phyloP scores from a whole-genome alignment of 2,113 vertebrate species.

The Myotis lucifugus region DNA sequence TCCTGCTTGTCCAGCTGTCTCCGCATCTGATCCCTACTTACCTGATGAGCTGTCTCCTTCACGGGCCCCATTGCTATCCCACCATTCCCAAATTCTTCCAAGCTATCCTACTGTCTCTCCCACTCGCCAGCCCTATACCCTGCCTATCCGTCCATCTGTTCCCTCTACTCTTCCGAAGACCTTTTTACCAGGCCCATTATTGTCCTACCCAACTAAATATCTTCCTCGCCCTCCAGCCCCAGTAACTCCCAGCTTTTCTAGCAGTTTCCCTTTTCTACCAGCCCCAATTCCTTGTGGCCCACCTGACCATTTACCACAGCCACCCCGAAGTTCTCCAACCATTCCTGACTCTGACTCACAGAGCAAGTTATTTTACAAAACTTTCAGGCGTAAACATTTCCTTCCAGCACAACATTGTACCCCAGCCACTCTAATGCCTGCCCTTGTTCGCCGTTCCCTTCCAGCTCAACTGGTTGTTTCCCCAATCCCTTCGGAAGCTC shows the following conservation, averaged over 20 bases:
- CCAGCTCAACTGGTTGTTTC: constrained; percentile 56
- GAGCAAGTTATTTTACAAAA: constrained; percentile 66
- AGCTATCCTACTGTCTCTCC: constrained; percentile 54
- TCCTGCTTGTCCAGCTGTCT: constrained; percentile 72
- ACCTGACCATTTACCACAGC: constrained; percentile 26
- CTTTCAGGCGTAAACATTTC: constrained; percentile 56
- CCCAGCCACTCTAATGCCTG: constrained; percentile 47
- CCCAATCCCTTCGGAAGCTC: constrained; percentile 51
- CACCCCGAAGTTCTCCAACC: not conserved
- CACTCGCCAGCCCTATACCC: not conserved
- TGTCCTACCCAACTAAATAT: constrained; percentile 33
- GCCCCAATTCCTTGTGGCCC: constrained; percentile 59
- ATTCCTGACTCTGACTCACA: constrained; percentile 55
- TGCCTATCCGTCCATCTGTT: constrained; percentile 41
- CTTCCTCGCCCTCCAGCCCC: constrained; percentile 59
- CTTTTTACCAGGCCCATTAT: constrained; percentile 1
- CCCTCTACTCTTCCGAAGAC: constrained; percentile 51
- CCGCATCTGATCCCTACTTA: constrained; percentile 60
- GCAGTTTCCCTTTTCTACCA: constrained; percentile 47
- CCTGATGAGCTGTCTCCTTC: constrained; percentile 45
- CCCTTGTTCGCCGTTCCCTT: constrained; percentile 70
- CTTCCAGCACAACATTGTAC: constrained; percentile 41
- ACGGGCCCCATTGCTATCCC: constrained; percentile 9
- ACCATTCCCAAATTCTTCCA: constrained; percentile 62
- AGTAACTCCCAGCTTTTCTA: constrained; percentile 42